These are phyloP conservation scores for Bugula neritina DNA, from an alignment of 2,888 invertebrate species.

Conservation along the genomic window DNA sequence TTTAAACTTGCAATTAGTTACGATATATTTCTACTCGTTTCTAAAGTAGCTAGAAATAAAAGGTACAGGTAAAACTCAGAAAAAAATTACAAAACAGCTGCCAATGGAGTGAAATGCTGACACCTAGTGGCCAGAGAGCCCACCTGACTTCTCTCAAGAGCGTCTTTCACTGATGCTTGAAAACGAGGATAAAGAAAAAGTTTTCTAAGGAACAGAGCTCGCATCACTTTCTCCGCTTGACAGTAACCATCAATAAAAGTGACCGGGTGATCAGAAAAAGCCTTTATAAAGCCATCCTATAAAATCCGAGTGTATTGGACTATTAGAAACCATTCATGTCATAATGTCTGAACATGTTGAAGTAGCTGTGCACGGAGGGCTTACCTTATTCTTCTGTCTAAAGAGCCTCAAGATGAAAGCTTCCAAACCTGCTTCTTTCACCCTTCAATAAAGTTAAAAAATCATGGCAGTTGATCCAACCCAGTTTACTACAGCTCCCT, in stretches of 20 bases:
- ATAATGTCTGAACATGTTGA: too few relatives aligned
- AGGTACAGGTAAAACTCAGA: too few relatives aligned
- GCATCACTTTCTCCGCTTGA: conserved; percentile 86
- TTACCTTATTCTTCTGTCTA: conserved; percentile 81
- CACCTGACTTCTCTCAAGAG: conserved; percentile 62
- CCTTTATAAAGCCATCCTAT: conserved; percentile 85
- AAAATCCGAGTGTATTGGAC: conserved; percentile 53
- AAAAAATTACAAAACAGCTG: too few relatives aligned
- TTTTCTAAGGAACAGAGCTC: conserved; percentile 82
- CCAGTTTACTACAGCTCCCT: too few relatives aligned
- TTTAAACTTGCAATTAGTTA: too few relatives aligned
- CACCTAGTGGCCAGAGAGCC: too few relatives aligned
- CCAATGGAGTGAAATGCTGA: too few relatives aligned
- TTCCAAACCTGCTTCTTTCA: conserved; percentile 79
- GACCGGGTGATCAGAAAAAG: conserved; percentile 80
- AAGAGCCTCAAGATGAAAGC: conserved; percentile 87
- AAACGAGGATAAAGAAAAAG: conserved; percentile 88
- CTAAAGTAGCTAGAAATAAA: too few relatives aligned
- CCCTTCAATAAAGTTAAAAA: conserved; percentile 46
- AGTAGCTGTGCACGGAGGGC: too few relatives aligned
- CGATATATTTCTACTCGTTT: too few relatives aligned
- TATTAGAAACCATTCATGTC: too few relatives aligned
- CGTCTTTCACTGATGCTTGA: conserved; percentile 62
- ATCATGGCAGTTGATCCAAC: too few relatives aligned
- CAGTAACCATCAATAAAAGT: conserved; percentile 84